Evolutionary conservation across 2,888 invertebrate species (phyloP).

Genomic region (Trimorus sp.): DNA sequence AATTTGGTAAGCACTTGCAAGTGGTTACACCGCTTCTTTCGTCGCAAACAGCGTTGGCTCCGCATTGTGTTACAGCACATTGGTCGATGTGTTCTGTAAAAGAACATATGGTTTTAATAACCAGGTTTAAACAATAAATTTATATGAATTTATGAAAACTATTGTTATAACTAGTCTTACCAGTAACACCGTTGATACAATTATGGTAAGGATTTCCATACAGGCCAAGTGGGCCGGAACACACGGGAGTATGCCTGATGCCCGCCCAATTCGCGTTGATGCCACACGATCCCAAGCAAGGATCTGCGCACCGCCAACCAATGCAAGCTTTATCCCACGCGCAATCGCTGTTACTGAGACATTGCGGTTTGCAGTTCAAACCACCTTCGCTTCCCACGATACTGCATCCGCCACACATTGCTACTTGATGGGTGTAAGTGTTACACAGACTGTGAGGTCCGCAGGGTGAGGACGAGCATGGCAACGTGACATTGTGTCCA

Average conservation of each 20-base stretch:
- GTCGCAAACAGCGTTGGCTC: slow-evolving; percentile 90
- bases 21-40: slow-evolving; percentile 85
- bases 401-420: slow-evolving; percentile 90
- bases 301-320: slow-evolving; percentile 86
- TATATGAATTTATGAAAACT: not conserved
- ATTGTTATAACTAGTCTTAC: slow-evolving; percentile 10
- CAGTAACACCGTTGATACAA: slow-evolving; percentile 86
- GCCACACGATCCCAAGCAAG: slow-evolving; percentile 89
- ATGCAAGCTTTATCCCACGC: slow-evolving; percentile 89
- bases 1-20: slow-evolving; percentile 89
- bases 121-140: not conserved
- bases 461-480: slow-evolving; percentile 91
- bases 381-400: slow-evolving; percentile 86
- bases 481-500: slow-evolving; percentile 84
- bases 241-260: slow-evolving; percentile 90
- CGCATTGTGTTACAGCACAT: slow-evolving; percentile 90
- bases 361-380: slow-evolving; percentile 91
- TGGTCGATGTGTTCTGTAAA: slow-evolving; percentile 82
- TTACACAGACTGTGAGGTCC: slow-evolving; percentile 87
- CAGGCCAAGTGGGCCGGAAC: slow-evolving; percentile 91
- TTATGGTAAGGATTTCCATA: slow-evolving; percentile 90
- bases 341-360: slow-evolving; percentile 91
- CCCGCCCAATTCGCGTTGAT: slow-evolving; percentile 89
- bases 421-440: slow-evolving; percentile 88
- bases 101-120: not conserved